Percentiles rank a stretch among this genome's conserved stretches.
Conservation (phyloP, 2,797 vertebrate species). For the Lagorchestes hirsutus region DNA sequence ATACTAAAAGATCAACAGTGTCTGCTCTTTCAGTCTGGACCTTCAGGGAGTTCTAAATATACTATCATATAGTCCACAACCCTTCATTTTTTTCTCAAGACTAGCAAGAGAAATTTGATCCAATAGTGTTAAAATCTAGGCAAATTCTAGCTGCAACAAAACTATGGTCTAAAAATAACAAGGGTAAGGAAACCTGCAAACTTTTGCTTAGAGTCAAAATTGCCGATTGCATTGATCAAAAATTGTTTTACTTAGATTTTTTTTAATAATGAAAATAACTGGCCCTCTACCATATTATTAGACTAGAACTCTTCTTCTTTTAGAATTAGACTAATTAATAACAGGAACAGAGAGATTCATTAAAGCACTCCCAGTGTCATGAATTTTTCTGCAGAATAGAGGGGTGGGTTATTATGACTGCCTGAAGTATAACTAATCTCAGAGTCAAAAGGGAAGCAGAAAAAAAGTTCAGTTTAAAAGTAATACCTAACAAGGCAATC, state of each 20-base stretch:
- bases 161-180: not conserved
- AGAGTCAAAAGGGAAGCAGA: not conserved
- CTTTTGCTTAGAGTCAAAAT: not conserved
- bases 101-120: not conserved
- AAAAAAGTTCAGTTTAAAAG: not conserved
- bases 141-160: not conserved
- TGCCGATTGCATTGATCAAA: not conserved
- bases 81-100: not conserved
- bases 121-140: not conserved
- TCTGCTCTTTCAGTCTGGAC: not conserved
- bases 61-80: not conserved
- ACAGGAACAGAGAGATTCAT: not conserved
- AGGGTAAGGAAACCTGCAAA: not conserved
- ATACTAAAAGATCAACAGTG: not conserved
- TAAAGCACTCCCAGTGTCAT: not conserved
- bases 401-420: slow-evolving; percentile 8
- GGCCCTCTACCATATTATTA: not conserved
- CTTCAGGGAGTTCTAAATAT: not conserved
- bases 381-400: not conserved
- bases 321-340: not conserved
- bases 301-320: slow-evolving; percentile 18
- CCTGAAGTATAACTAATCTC: slow-evolving; percentile 3
- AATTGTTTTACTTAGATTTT: not conserved
- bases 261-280: not conserved
- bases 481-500: not conserved